Evolutionary conservation across 23 tunicate species (phyloP), one percentile per base, ranked within the genome.

Genomic region (Diplosoma virens): DNA sequence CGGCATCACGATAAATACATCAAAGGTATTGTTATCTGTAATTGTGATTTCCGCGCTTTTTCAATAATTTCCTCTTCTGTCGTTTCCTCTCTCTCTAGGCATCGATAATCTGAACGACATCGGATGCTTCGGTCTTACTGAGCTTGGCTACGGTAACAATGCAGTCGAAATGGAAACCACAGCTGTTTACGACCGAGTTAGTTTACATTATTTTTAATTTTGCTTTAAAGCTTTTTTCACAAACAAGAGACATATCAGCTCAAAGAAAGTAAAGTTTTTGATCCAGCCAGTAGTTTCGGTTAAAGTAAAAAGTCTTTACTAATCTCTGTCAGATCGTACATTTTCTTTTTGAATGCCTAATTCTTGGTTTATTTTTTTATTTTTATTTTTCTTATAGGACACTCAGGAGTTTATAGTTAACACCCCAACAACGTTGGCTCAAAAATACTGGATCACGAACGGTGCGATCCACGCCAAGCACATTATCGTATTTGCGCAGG

Each of bases 151-250:
- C 37, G 98, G 98, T 32, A 93, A 93, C 52, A 93, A 93, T 70
- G 98, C 98, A 0, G 98, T 93, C 28, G 98, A 93, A 63, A 93
- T 93, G 98, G 98, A 93, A 77, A 93, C 98, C 6, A 93, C 98
- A 25, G 98, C 98, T 22, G 83, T 66, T 0, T 93, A 85, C 52
- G 94, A 87, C 33, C 76, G 77, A 55, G 84, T 80, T 16, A 6
- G 65, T 58, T 17, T 6, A 11, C 7, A 14, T n/a, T n/a, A n/a
- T n/a, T n/a, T n/a, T n/a, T n/a, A n/a, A n/a, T n/a, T n/a, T n/a
- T n/a, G n/a, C n/a, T n/a, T n/a, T n/a, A n/a, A n/a, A n/a, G n/a
- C n/a, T n/a, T n/a, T n/a, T n/a, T n/a, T n/a, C n/a, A n/a, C n/a
- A n/a, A n/a, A n/a, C n/a, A n/a, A n/a, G n/a, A n/a, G n/a, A n/a